Evolutionary conservation across 2,113 vertebrate genomes (phyloP).

Genomic region (Paralichthys olivaceus): DNA sequence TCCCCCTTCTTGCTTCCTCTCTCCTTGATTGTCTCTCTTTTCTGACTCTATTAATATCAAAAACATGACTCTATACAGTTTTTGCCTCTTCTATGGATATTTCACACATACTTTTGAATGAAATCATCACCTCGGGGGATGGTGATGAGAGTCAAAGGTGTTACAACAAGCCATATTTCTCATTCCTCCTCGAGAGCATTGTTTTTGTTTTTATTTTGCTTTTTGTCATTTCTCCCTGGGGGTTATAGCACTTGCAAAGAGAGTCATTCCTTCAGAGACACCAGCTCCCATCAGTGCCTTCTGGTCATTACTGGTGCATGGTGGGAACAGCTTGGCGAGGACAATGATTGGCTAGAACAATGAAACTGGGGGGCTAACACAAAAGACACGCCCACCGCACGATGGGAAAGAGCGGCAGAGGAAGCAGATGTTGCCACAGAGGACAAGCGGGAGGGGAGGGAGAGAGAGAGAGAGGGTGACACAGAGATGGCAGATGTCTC

Average conservation of each 20-base stretch:
- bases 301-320: constrained; percentile 81
- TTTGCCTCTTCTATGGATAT: neutral
- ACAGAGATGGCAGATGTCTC: constrained; percentile 56
- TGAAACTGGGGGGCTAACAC: constrained; percentile 70
- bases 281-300: constrained; percentile 78
- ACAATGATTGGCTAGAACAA: constrained; percentile 84
- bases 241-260: constrained; percentile 71
- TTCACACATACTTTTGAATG: neutral
- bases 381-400: constrained; percentile 78
- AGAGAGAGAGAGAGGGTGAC: constrained; percentile 36
- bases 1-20: constrained; percentile 48
- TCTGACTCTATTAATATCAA: constrained; percentile 43
- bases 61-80: constrained; percentile 30
- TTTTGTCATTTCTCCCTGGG: constrained; percentile 70
- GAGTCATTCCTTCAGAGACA: constrained; percentile 80
- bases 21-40: constrained; percentile 32
- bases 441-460: constrained; percentile 65
- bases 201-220: constrained; percentile 70
- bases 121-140: neutral
- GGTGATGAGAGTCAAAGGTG: neutral
- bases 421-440: constrained; percentile 81
- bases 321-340: constrained; percentile 79
- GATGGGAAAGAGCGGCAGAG: constrained; percentile 77
- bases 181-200: constrained; percentile 18
- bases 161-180: constrained; percentile 2